Base-by-base conservation (phyloP, 1,140 invertebrate genomes). In the Tigriopus japonicus region DNA sequence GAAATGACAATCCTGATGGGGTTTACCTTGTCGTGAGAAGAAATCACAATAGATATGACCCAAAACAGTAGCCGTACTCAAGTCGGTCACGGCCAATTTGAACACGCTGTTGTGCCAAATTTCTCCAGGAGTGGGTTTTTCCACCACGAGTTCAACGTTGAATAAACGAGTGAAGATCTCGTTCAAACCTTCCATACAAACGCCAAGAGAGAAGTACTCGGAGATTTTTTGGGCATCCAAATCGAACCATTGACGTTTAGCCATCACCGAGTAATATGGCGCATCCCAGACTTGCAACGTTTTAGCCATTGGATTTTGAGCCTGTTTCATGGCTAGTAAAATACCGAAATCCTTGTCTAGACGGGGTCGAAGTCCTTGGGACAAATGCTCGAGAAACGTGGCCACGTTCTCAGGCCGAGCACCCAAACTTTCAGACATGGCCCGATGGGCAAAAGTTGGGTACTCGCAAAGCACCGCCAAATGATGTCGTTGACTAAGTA, bases 1-100 rank as follows among this genome's bases (percentile, higher is more conserved):
- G 72, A 95, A 98, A 72, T 98, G 96, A 69, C 95, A 98, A 70
- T 98, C 96, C 76, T 97, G 92, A 73, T 89, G 83, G 24, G 87
- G 83, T 73, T 98, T 99, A 6, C 83, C 82, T 41, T 75, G 68
- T 56, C 96, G 76, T 69, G 89, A 84, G 70, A 87, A 98, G 68
- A 98, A 85, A 74, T 99, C 96, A 73, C 94, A 95, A 71, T 98
- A 99, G 67, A 99, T 95, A 68, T 91, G 80, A 0, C 96, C 96
- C 7, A 98, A 72, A 17, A 84, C 68, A 67, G 91, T 84, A 1
- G 68, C 76, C 62, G 84, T 80, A 67, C 93, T 82, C 12, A 82
- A 76, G 19, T 94, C 76, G 65, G 68, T 66, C 65, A 60, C 86
- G 28, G 80, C 80, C 56, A 97, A 70, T 75, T 97, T 97, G 66